These are phyloP conservation scores for Setophaga coronata DNA, from an alignment of 2,113 vertebrate genomes.

Conservation along the genomic window DNA sequence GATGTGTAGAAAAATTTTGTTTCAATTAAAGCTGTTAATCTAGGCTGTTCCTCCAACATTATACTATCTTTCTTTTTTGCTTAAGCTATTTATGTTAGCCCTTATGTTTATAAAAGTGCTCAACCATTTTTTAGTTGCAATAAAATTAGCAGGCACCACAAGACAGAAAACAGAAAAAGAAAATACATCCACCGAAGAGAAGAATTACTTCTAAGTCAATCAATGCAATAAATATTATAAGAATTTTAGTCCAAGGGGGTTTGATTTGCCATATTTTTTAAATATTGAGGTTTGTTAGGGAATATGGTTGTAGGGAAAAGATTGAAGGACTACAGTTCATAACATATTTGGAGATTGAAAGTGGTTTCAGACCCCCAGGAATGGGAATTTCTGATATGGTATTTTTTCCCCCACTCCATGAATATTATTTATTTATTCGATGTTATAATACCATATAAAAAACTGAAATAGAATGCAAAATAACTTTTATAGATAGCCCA, in stretches of 20 bases:
- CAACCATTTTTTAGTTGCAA: neutral
- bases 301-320: neutral
- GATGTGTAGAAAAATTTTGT: neutral
- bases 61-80: neutral
- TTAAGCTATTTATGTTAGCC: neutral
- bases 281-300: neutral
- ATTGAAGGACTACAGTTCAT: neutral
- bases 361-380: neutral
- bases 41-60: neutral
- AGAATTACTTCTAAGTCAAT: neutral
- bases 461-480: neutral
- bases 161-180: neutral
- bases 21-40: neutral
- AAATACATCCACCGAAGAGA: neutral
- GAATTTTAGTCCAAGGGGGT: neutral
- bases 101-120: neutral
- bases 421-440: neutral
- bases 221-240: neutral
- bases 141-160: neutral
- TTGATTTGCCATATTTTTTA: neutral
- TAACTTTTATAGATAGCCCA: rapidly evolving
- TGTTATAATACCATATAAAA: neutral
- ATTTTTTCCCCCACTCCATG: neutral
- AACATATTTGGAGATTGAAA: neutral
- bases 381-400: neutral